Conservation (phyloP, 2,888 invertebrate species). For the Tanytarsus gracilentus region DNA sequence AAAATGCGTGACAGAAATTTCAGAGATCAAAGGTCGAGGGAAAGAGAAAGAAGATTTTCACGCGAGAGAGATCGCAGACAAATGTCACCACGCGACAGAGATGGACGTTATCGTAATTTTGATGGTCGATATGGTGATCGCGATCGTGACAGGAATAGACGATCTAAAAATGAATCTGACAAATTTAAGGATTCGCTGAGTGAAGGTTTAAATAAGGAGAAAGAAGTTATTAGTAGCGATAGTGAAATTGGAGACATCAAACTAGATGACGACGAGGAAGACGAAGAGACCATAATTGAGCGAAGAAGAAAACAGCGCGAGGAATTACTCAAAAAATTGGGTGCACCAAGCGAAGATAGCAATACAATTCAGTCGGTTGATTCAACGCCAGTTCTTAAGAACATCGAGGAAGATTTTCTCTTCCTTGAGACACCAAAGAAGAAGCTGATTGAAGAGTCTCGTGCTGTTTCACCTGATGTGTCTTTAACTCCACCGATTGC, state of each 20-base stretch:
- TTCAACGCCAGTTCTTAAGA: conserved; percentile 17
- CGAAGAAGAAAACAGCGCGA: conserved; percentile 77
- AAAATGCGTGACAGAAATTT: conserved; percentile 27
- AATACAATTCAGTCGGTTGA: conserved; percentile 27
- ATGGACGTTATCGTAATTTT: conserved; percentile 36
- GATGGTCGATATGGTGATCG: conserved; percentile 40
- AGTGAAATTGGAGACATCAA: conserved; percentile 61
- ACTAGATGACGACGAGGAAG: conserved; percentile 77
- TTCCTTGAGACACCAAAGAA: conserved; percentile 7
- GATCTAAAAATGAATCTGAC: conserved; percentile 39
- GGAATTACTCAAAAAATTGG: conserved; percentile 60
- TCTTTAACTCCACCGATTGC: conserved; percentile 30
- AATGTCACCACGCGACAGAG: conserved; percentile 34
- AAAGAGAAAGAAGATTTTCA: conserved; percentile 37
- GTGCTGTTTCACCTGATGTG: conserved; percentile 21
- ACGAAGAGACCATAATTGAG: conserved; percentile 89
- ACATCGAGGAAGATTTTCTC: background rate
- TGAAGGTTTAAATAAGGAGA: conserved; percentile 63
- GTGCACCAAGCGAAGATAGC: conserved; percentile 28
- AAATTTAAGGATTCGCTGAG: conserved; percentile 64
- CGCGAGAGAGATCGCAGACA: conserved; percentile 36
- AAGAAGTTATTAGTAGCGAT: conserved; percentile 60
- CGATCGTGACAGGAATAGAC: conserved; percentile 38
- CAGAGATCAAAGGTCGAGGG: conserved; percentile 14
- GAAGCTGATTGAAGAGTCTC: background rate